phyloP scores from a whole-genome alignment of 2,888 invertebrate species.

The Latheticus oryzae region DNA sequence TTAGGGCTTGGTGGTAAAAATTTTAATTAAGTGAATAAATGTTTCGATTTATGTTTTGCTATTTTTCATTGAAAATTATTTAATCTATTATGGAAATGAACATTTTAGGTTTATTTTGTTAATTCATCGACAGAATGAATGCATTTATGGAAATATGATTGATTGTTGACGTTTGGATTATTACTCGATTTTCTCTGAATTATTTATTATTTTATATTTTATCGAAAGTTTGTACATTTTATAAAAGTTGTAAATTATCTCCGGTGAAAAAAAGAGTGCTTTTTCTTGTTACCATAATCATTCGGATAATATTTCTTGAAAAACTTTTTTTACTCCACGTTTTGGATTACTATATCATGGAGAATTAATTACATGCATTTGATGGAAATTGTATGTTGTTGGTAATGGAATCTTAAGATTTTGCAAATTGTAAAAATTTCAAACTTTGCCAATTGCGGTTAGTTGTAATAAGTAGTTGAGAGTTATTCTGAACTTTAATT shows the following conservation, averaged over 20 bases:
- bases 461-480: slow-evolving; percentile 23
- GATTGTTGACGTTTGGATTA: slow-evolving; percentile 31
- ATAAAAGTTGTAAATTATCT: too few species aligned
- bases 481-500: slow-evolving; percentile 29
- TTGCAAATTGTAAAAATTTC: slow-evolving; percentile 8
- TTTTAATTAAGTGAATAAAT: too few species aligned
- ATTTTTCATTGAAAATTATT: too few species aligned
- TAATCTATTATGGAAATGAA: too few species aligned
- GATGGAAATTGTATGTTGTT: too few species aligned
- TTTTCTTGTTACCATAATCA: slow-evolving; percentile 32
- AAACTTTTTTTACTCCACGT: slow-evolving; percentile 1
- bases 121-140: slow-evolving; percentile 9
- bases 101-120: slow-evolving; percentile 8
- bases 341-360: too few species aligned
- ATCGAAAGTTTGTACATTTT: too few species aligned
- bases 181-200: slow-evolving; percentile 19
- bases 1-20: too few species aligned
- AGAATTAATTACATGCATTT: too few species aligned
- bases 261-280: slow-evolving; percentile 29
- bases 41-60: too few species aligned
- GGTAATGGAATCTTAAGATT: background rate
- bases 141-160: slow-evolving; percentile 22
- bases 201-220: slow-evolving; percentile 16
- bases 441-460: slow-evolving; percentile 4
- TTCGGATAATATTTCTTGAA: slow-evolving; percentile 27